Conservation (phyloP, 2,888 invertebrate species). For the Sminthurinus aureus region DNA sequence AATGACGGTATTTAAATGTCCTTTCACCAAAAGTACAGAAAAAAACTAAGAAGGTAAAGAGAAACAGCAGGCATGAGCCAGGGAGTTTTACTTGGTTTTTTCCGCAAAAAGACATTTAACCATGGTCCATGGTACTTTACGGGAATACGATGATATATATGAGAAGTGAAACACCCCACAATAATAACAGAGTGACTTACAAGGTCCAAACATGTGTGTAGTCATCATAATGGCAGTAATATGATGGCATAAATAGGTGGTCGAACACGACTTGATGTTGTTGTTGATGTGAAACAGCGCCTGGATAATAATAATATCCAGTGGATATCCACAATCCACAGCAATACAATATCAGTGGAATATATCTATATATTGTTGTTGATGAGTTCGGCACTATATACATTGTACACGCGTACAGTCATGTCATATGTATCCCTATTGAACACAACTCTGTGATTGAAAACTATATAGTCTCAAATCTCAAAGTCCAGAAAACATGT, state of each 20-base stretch:
- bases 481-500: neutral
- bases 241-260: constrained; percentile 11
- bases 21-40: neutral
- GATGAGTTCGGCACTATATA: too few relatives aligned
- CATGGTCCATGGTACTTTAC: neutral
- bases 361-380: too few relatives aligned
- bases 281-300: neutral
- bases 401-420: too few relatives aligned
- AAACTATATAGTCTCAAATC: too few relatives aligned
- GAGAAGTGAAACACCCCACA: constrained; percentile 20
- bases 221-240: constrained; percentile 7
- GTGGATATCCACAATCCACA: too few relatives aligned
- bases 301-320: too few relatives aligned
- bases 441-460: too few relatives aligned
- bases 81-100: neutral
- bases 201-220: constrained; percentile 18
- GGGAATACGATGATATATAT: constrained; percentile 16
- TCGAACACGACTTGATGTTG: neutral
- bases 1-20: constrained; percentile 43
- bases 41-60: neutral
- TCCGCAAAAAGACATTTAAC: neutral
- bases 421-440: too few relatives aligned
- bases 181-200: constrained; percentile 27
- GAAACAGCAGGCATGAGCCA: neutral
- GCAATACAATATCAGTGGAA: too few relatives aligned